phyloP scores from a whole-genome alignment of 2,113 vertebrate species.

The Colistium nudipinnis region DNA sequence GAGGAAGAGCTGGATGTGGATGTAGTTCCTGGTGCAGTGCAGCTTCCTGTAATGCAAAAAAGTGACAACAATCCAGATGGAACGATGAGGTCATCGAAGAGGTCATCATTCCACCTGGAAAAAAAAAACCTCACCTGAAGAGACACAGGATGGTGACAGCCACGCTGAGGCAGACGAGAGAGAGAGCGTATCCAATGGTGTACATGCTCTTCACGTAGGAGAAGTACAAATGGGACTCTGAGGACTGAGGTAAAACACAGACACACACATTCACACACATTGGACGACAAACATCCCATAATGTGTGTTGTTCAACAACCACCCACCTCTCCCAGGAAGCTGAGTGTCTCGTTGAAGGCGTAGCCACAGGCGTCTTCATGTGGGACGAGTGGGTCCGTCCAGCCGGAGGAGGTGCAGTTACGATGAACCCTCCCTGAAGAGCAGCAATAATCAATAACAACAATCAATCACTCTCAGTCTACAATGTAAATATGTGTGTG shows the following conservation, averaged over 20 bases:
- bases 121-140: conserved; percentile 91
- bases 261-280: no score
- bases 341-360: conserved; percentile 79
- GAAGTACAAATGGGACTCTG: conserved; percentile 85
- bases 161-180: conserved; percentile 84
- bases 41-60: conserved; percentile 88
- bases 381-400: conserved; percentile 86
- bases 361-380: conserved; percentile 87
- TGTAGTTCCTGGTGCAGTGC: conserved; percentile 93
- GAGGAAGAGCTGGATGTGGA: conserved; percentile 94
- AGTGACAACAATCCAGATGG: no score
- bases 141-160: conserved; percentile 86
- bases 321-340: conserved; percentile 55
- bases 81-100: no score
- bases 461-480: conserved; percentile 18
- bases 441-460: neutral
- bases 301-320: neutral
- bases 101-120: no score
- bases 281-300: no score
- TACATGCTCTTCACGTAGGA: conserved; percentile 92
- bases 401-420: conserved; percentile 87
- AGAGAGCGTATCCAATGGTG: conserved; percentile 88
- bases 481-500: neutral
- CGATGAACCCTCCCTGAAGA: conserved; percentile 85
- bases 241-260: no score